Percentiles rank a stretch among this genome's conserved stretches.
Conservation (phyloP, 2,888 invertebrate species). For the Drosophila fulvimacula region DNA sequence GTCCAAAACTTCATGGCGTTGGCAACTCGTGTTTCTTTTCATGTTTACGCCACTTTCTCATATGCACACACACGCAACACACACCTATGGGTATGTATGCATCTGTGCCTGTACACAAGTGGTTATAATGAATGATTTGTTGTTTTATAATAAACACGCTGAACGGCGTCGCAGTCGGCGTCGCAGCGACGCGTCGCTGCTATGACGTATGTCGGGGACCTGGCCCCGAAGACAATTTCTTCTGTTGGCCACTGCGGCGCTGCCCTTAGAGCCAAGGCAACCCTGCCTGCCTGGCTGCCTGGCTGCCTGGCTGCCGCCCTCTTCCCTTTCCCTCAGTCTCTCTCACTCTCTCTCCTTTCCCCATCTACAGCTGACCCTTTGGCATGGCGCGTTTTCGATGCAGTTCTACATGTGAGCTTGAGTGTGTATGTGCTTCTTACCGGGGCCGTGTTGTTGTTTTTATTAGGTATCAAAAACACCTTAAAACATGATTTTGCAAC, state of each 20-base stretch:
- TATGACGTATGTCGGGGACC: slow-evolving; percentile 67
- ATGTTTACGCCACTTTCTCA: slow-evolving; percentile 80
- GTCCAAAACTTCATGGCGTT: slow-evolving; percentile 50
- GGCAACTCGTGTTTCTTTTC: slow-evolving; percentile 70
- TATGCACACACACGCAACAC: slow-evolving; percentile 29
- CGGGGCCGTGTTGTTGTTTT: slow-evolving; percentile 72
- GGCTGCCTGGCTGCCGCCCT: neutral
- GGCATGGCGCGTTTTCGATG: slow-evolving; percentile 68
- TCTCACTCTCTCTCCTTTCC: slow-evolving; percentile 22
- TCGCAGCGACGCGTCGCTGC: slow-evolving; percentile 47
- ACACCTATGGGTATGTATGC: slow-evolving; percentile 13
- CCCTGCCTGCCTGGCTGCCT: slow-evolving; percentile 22
- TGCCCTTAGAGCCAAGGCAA: slow-evolving; percentile 48
- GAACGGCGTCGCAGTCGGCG: slow-evolving; percentile 60
- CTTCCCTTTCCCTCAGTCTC: neutral
- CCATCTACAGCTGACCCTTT: slow-evolving; percentile 62
- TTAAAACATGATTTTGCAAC: slow-evolving; percentile 81
- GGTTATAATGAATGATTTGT: slow-evolving; percentile 83
- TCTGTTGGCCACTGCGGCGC: slow-evolving; percentile 55
- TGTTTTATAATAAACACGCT: slow-evolving; percentile 83
- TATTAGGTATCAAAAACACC: slow-evolving; percentile 81
- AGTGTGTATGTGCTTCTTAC: slow-evolving; percentile 25
- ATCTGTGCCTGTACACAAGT: slow-evolving; percentile 64
- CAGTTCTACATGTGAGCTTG: slow-evolving; percentile 36
- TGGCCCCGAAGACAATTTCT: slow-evolving; percentile 42